Percentiles rank a stretch among this genome's conserved stretches.
These are phyloP conservation scores for Rhinopomastus cyanomelas DNA, from an alignment of 2,113 vertebrate genomes.

Conservation along the genomic window DNA sequence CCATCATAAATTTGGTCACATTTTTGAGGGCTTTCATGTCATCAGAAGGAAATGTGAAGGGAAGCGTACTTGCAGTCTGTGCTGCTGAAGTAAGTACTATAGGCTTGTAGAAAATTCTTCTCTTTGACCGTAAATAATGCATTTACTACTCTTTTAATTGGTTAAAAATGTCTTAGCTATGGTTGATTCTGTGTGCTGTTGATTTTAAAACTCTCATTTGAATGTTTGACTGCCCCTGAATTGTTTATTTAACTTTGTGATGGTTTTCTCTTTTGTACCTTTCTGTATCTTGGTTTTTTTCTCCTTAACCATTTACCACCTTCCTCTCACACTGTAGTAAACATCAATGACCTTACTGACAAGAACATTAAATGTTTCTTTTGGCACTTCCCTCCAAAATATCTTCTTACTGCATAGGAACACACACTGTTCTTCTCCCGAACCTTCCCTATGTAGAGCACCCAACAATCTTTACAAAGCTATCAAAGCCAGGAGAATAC, in stretches of 20 bases:
- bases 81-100: background rate
- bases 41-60: background rate
- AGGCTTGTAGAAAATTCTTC: background rate
- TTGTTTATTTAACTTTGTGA: background rate
- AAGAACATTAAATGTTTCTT: background rate
- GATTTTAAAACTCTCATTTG: background rate
- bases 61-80: background rate
- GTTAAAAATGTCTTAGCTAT: background rate
- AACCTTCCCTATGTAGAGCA: background rate
- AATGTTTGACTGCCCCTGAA: background rate
- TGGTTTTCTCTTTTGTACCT: background rate
- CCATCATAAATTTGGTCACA: background rate
- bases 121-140: slow-evolving; percentile 8
- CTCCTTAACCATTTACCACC: background rate
- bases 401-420: fast-evolving
- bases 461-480: background rate
- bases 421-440: background rate
- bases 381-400: background rate
- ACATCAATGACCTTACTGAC: background rate
- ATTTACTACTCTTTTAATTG: slow-evolving; percentile 8
- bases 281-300: background rate
- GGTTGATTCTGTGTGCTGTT: background rate
- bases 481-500: background rate
- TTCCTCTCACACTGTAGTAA: background rate
- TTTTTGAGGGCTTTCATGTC: background rate